Base-by-base conservation (phyloP, 2,797 vertebrate species). In the Vipera latastei region DNA sequence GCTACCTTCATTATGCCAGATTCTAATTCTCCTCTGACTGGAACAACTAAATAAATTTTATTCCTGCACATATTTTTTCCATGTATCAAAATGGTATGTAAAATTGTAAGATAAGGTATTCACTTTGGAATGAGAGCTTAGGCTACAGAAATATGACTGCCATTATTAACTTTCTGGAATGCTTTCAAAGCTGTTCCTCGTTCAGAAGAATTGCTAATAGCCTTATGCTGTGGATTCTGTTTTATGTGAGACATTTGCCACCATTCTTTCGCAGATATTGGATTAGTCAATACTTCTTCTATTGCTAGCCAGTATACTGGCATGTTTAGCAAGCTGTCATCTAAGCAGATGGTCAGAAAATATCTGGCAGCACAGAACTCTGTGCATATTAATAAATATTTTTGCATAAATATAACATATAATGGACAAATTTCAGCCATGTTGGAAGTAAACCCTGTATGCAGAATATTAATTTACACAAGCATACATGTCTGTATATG, bases 261-360 rank as follows among this genome's bases (percentile, higher is more conserved):
- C 65, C 0, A 0, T 92, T 96, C 93, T 93, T 56, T 1, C 90
- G 94, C 94, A 95, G 9, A 94, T 92, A 97, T 92, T 92, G 96
- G n/a, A 92, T 95, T 22, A 91, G 92, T 94, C 86, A 88, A 93
- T 95, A 92, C 59, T 94, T 92, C 90, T 90, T 91, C 59, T 22
- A 95, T 89, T 48, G 90, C 51, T 93, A 95, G 94, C 94, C 92
- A 91, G 91, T 89, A 89, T 93, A 83, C 89, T 92, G 91, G 83
- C 92, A 92, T 89, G 78, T 90, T 85, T 92, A 94, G 89, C 0
- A 3, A 96, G 61, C 95, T 95, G 96, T 96, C 96, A 96, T 94
- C 94, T 93, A 96, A 97, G 94, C 93, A 93, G 92, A 95, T 96
- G 93, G 92, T 93, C 95, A 92, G 69, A 69, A 95, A 96, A 95